Evolutionary conservation across 1,140 invertebrate species (phyloP).

Genomic region (Spodoptera litura): DNA sequence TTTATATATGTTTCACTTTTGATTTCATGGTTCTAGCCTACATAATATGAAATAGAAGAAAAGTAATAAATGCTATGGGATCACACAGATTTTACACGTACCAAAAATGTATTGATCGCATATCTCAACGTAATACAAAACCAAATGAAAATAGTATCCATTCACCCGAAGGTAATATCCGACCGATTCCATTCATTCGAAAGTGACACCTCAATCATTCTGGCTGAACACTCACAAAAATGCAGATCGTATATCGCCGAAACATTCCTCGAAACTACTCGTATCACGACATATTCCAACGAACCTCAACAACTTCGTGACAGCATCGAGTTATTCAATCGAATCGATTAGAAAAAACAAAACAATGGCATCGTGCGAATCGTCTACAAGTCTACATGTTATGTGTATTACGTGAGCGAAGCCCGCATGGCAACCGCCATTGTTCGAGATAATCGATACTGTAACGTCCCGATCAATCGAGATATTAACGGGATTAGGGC

Average conservation of each 20-base stretch:
- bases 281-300: background rate
- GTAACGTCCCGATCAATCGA: constrained; percentile 28
- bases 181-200: background rate
- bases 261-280: constrained; percentile 3
- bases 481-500: background rate
- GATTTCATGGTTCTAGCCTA: no score
- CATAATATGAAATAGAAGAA: no score
- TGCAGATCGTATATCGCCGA: constrained; percentile 13
- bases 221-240: constrained; percentile 4
- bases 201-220: constrained; percentile 14
- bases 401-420: constrained; percentile 39
- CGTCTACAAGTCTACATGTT: constrained; percentile 16
- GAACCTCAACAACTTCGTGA: constrained; percentile 17
- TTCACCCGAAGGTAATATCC: no score
- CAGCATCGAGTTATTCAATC: constrained; percentile 41
- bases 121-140: no score
- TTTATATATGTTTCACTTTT: no score
- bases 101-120: no score
- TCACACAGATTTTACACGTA: no score
- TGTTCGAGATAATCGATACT: constrained; percentile 43
- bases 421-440: constrained; percentile 37
- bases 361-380: constrained; percentile 41
- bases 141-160: no score
- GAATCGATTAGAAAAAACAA: constrained; percentile 46
- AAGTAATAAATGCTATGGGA: no score